Evolutionary conservation across 1,140 invertebrate genomes (phyloP).

Genomic region (Procambarus clarkii): DNA sequence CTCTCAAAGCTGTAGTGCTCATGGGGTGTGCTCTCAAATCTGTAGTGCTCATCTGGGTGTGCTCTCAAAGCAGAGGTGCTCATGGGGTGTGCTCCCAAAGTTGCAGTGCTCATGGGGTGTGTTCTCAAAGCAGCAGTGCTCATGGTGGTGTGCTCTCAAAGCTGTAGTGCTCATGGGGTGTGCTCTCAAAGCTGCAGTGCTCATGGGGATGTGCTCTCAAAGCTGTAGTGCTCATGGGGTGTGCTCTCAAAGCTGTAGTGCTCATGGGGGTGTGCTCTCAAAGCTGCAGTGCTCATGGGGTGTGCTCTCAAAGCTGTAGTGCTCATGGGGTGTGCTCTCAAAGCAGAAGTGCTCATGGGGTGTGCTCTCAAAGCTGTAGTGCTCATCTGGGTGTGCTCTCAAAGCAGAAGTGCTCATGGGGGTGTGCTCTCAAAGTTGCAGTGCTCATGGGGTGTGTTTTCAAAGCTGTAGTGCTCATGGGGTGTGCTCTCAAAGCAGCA

Average conservation of each 20-base stretch:
- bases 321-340: neutral
- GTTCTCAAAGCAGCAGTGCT: neutral
- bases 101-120: neutral
- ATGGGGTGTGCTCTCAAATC: neutral
- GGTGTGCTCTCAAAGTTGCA: neutral
- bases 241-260: neutral
- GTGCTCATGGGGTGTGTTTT: neutral
- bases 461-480: neutral
- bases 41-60: neutral
- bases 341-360: neutral
- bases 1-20: neutral
- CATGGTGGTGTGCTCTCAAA: neutral
- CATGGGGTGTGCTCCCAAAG: neutral
- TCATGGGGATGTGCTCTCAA: neutral
- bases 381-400: neutral
- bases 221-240: neutral
- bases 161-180: neutral
- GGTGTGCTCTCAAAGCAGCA: neutral
- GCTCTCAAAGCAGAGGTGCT: no score
- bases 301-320: neutral
- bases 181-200: neutral
- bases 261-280: neutral
- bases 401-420: neutral
- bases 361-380: neutral
- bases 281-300: neutral